Evolutionary conservation across 2,797 vertebrate species (phyloP).

Genomic region (Delichon dasypus): DNA sequence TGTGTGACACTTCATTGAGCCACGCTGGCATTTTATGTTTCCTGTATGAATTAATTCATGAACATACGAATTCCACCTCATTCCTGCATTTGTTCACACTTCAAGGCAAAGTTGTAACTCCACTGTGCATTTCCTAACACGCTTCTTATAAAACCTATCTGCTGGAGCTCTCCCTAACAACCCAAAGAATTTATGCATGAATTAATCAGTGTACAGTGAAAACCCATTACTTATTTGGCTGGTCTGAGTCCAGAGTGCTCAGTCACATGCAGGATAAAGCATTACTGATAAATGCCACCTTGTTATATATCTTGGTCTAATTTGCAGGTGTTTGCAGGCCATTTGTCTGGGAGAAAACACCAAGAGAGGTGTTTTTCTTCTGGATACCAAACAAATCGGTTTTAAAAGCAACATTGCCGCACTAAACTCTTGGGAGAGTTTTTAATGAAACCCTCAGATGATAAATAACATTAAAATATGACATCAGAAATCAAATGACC

Average conservation of each 20-base stretch:
- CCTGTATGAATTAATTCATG: background rate
- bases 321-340: background rate
- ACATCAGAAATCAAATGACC: background rate
- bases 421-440: background rate
- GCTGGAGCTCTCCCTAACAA: background rate
- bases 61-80: fast-evolving
- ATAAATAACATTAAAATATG: background rate
- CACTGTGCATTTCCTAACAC: background rate
- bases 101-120: background rate
- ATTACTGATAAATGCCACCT: background rate
- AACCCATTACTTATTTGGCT: background rate
- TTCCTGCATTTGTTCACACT: background rate
- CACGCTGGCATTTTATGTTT: background rate
- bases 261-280: background rate
- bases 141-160: background rate
- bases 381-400: background rate
- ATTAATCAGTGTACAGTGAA: background rate
- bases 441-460: background rate
- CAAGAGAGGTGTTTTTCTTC: background rate
- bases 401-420: background rate
- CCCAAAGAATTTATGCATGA: background rate
- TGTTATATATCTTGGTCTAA: background rate
- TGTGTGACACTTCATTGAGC: background rate
- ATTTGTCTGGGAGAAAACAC: constrained; percentile 12
- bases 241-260: background rate